Evolutionary conservation across 2,888 invertebrate genomes (phyloP).

Genomic region (Thysanoteuthis rhombus): DNA sequence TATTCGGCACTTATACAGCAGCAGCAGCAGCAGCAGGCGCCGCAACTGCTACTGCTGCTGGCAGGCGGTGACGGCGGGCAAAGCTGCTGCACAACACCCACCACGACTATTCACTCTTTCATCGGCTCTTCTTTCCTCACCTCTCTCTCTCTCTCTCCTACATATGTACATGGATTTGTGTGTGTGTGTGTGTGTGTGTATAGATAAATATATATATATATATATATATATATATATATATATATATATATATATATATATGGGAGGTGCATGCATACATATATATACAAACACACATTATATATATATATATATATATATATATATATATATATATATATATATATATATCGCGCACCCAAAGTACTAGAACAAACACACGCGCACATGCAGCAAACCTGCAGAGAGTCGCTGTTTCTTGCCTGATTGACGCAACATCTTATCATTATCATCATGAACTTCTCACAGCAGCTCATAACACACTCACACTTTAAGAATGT

Average conservation of each 20-base stretch:
- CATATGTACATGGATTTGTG: background rate
- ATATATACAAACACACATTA: too few relatives aligned
- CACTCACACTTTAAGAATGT: slow-evolving; percentile 12
- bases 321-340: background rate
- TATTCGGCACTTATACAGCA: slow-evolving; percentile 12
- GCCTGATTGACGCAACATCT: background rate
- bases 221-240: background rate
- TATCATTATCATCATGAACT: background rate
- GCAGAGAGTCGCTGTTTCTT: background rate
- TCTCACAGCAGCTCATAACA: background rate
- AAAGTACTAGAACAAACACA: background rate
- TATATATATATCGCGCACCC: background rate
- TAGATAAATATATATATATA: background rate
- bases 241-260: background rate
- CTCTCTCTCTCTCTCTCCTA: too few relatives aligned
- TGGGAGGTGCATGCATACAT: too few relatives aligned
- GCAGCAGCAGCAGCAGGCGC: background rate
- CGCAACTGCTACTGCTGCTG: slow-evolving; percentile 18
- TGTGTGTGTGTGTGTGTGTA: background rate
- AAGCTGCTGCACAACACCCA: slow-evolving; percentile 22
- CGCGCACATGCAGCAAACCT: background rate
- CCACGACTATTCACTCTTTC: background rate
- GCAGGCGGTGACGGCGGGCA: slow-evolving; percentile 24
- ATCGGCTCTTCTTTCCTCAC: background rate
- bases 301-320: background rate